These are phyloP conservation scores for Plecturocebus donacophilus DNA, from an alignment of 2,113 vertebrate species.

Conservation along the genomic window DNA sequence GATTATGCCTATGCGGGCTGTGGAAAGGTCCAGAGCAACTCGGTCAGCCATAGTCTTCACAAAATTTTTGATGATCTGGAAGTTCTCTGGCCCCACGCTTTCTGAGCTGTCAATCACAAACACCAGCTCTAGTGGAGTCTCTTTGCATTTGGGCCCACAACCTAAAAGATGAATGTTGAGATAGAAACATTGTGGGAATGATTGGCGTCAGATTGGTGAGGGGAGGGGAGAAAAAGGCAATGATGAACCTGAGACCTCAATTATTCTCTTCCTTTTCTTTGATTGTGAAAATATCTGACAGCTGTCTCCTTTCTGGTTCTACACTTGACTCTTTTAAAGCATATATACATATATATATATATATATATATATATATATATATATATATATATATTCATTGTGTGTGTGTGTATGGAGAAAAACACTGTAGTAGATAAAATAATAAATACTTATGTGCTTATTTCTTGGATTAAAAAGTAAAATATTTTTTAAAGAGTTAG, in stretches of 20 bases:
- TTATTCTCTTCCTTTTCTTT: neutral
- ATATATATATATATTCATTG: too few relatives aligned
- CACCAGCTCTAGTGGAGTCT: slow-evolving; percentile 89
- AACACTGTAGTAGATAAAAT: neutral
- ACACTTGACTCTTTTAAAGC: neutral
- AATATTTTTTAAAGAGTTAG: neutral
- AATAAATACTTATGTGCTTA: neutral
- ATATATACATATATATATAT: too few relatives aligned
- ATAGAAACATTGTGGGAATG: neutral
- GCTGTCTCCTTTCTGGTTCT: neutral
- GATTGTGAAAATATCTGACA: neutral
- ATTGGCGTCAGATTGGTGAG: neutral
- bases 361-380: too few relatives aligned
- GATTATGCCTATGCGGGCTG: slow-evolving; percentile 86
- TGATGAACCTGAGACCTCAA: neutral
- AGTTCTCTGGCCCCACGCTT: slow-evolving; percentile 91
- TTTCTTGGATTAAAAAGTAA: slow-evolving; percentile 44
- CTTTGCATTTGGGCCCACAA: slow-evolving; percentile 89
- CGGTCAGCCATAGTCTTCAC: slow-evolving; percentile 87
- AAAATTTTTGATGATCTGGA: slow-evolving; percentile 90
- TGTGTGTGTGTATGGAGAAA: neutral
- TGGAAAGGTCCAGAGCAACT: slow-evolving; percentile 75
- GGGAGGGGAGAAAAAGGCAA: neutral
- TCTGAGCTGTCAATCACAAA: slow-evolving; percentile 95
- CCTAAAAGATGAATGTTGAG: slow-evolving; percentile 81